Evolutionary conservation across 2,888 invertebrate genomes (phyloP).

Genomic region (Platerodrilus igneus): DNA sequence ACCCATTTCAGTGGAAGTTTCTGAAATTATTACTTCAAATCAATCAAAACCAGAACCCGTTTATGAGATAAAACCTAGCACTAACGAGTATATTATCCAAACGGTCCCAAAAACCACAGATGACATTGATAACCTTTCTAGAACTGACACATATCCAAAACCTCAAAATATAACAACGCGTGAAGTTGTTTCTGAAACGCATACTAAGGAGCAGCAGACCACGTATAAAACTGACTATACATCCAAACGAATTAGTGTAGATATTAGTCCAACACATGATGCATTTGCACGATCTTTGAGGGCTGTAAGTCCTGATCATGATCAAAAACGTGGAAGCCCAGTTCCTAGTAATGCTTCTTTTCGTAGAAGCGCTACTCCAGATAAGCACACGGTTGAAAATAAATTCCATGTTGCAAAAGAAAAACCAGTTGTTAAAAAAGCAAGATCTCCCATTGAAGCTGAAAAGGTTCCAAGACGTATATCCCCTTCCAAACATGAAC

Average conservation of each 20-base stretch:
- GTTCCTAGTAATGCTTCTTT: constrained; percentile 54
- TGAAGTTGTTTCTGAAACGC: constrained; percentile 31
- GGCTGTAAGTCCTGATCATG: constrained; percentile 57
- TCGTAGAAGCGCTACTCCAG: constrained; percentile 50
- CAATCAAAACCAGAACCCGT: too few relatives aligned
- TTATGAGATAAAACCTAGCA: too few relatives aligned
- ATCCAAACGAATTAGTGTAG: constrained; percentile 51
- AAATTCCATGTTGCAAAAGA: too few relatives aligned
- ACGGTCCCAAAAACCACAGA: not conserved
- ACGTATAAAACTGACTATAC: constrained; percentile 58
- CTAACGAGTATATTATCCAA: not conserved
- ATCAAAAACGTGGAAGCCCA: constrained; percentile 51
- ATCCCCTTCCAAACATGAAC: constrained; percentile 8
- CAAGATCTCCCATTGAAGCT: not conserved
- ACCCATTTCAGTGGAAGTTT: too few relatives aligned
- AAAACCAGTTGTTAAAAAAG: not conserved
- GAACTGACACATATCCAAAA: not conserved
- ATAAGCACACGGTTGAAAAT: constrained; percentile 38
- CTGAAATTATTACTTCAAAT: too few relatives aligned
- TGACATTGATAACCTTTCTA: not conserved
- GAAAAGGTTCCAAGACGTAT: not conserved
- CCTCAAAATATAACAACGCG: not conserved
- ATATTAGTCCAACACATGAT: constrained; percentile 68
- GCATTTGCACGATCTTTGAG: constrained; percentile 71
- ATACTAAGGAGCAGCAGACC: constrained; percentile 44